phyloP scores from a whole-genome alignment of 2,113 vertebrate genomes.

The Panurus biarmicus region DNA sequence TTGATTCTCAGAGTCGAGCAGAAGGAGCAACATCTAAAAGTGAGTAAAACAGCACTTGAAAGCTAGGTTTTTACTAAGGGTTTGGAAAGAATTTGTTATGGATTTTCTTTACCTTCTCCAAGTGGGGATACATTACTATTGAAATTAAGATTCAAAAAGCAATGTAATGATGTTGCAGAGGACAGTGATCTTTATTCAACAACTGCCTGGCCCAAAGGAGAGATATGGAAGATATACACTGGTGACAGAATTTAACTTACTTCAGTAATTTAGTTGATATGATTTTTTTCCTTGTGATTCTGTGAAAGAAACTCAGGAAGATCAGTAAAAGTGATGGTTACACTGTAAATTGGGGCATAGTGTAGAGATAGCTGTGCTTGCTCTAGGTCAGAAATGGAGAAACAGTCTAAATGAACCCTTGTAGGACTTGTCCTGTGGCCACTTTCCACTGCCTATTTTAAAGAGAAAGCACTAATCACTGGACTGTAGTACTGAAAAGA shows the following conservation, averaged over 20 bases:
- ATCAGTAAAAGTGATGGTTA: not conserved
- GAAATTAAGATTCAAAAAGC: not conserved
- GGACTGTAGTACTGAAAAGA: not conserved
- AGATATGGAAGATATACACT: not conserved
- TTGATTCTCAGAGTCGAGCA: not conserved
- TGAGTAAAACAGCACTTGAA: not conserved
- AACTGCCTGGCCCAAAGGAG: not conserved
- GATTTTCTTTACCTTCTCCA: not conserved
- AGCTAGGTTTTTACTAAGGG: not conserved
- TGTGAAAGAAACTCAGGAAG: not conserved
- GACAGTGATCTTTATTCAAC: not conserved
- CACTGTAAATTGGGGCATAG: too few relatives aligned
- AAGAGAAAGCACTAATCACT: not conserved
- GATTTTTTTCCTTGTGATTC: not conserved
- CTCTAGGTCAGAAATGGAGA: not conserved
- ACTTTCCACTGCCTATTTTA: not conserved
- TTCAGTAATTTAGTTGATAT: not conserved
- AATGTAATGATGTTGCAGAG: not conserved
- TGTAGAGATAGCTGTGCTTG: not conserved
- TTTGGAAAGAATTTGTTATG: not conserved
- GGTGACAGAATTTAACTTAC: not conserved
- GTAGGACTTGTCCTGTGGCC: not conserved
- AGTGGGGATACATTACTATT: not conserved
- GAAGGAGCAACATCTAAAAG: not conserved
- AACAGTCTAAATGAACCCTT: not conserved